These are phyloP conservation scores for Rhabdomys dilectus DNA, from an alignment of 2,113 vertebrate genomes.

Conservation along the genomic window DNA sequence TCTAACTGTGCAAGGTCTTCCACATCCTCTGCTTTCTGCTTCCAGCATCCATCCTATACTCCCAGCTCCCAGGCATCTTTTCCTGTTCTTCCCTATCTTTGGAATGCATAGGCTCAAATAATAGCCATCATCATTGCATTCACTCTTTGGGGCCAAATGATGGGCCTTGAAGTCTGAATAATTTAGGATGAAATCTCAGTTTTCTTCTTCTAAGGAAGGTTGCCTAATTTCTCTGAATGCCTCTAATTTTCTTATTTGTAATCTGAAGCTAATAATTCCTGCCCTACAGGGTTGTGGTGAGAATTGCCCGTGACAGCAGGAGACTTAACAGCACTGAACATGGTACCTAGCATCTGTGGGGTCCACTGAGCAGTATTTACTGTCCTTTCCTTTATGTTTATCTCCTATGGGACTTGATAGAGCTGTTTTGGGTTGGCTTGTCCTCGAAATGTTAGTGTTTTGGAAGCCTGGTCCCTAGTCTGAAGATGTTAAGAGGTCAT, in stretches of 20 bases:
- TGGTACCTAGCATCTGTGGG: background rate
- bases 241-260: slow-evolving; percentile 7
- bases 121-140: background rate
- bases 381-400: background rate
- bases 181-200: slow-evolving; percentile 29
- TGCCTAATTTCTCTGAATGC: background rate
- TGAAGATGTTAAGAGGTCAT: background rate
- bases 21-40: background rate
- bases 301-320: background rate
- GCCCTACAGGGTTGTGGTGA: background rate
- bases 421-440: background rate
- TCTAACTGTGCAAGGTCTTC: background rate
- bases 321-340: background rate
- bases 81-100: background rate
- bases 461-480: background rate
- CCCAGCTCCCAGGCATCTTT: background rate
- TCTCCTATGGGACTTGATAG: background rate
- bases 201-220: slow-evolving; percentile 14
- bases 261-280: background rate
- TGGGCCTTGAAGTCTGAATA: background rate
- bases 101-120: background rate
- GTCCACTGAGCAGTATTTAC: background rate
- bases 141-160: background rate
- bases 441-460: background rate
- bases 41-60: background rate